Conservation (phyloP, 2,797 vertebrate genomes). For the Sphaeramia orbicularis region DNA sequence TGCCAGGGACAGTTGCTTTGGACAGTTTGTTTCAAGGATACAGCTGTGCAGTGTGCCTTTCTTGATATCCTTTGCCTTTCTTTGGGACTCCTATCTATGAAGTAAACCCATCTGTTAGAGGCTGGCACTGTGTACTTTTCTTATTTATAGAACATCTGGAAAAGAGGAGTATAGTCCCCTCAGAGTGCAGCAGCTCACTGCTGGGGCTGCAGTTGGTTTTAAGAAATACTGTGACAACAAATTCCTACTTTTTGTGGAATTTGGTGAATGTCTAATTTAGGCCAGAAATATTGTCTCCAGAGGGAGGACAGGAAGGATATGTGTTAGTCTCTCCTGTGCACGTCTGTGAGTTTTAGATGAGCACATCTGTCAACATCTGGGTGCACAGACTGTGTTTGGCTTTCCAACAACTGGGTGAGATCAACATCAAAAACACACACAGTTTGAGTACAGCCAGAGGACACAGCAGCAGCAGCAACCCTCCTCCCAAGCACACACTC, state of each 20-base stretch:
- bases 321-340: constrained; percentile 24
- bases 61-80: constrained; percentile 1
- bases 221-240: constrained; percentile 18
- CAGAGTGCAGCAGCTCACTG: constrained; percentile 32
- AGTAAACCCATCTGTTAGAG: constrained; percentile 65
- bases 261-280: constrained; percentile 45
- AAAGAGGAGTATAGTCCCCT: constrained; percentile 26
- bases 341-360: constrained; percentile 31
- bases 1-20: constrained; percentile 69
- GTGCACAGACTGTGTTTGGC: constrained; percentile 85
- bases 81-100: constrained; percentile 4
- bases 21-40: constrained; percentile 19
- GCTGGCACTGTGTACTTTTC: constrained; percentile 49
- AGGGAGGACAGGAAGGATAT: constrained; percentile 51
- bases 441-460: constrained; percentile 76
- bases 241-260: constrained; percentile 22
- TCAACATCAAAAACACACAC: constrained; percentile 77
- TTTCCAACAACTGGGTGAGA: constrained; percentile 84
- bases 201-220: constrained; percentile 41
- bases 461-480: constrained; percentile 54
- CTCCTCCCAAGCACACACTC: constrained; percentile 33
- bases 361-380: constrained; percentile 89
- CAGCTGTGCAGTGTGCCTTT: constrained; percentile 53
- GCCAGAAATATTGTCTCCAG: constrained; percentile 50
- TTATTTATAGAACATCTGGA: constrained; percentile 68